Evolutionary conservation across 1,140 invertebrate genomes (phyloP), one percentile per base, ranked within the genome.

Genomic region (Drosophila oshimai): DNA sequence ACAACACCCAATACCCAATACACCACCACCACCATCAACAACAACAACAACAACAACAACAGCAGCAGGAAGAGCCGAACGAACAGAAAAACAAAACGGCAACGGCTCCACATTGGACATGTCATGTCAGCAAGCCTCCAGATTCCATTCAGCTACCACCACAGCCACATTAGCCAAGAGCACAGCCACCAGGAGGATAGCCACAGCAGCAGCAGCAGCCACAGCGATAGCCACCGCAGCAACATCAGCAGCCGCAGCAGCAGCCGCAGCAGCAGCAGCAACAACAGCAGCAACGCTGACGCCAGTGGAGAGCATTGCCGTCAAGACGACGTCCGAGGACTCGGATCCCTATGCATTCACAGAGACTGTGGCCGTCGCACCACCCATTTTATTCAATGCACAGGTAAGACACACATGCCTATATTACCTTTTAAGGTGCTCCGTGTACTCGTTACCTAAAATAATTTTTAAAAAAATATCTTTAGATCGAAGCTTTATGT

Each of bases 91-190:
- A 33, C 46, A 60, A 39, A 58, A 47, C 54, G 55, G 72, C 72
- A 80, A 74, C 81, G 77, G 76, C 81, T 86, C 68, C 57, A 86
- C 81, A 81, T 80, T 78, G 89, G 89, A 90, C 74, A 90, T 90
- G 89, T 90, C 89, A 90, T 90, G 89, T 90, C 89, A 90, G 89
- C 89, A 90, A 90, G 89, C 67, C 68, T 81, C 89, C 72, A 88
- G 83, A 89, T 71, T 72, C 78, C 65, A 88, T 70, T 68, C 64
- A 68, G 46, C 64, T 39, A 49, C 62, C 58, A 20, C 64, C 39
- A 39, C 79, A 77, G 47, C 79, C 62, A 53, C 72, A 76, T 47
- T 57, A 53, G 72, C 55, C 65, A 74, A 57, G 26, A 70, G 44
- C 45, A 62, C 74, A 74, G 45, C 54, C 80, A 78, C 65, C 51